phyloP scores from a whole-genome alignment of 1,140 invertebrate species.

The Heliconius hewitsoni region DNA sequence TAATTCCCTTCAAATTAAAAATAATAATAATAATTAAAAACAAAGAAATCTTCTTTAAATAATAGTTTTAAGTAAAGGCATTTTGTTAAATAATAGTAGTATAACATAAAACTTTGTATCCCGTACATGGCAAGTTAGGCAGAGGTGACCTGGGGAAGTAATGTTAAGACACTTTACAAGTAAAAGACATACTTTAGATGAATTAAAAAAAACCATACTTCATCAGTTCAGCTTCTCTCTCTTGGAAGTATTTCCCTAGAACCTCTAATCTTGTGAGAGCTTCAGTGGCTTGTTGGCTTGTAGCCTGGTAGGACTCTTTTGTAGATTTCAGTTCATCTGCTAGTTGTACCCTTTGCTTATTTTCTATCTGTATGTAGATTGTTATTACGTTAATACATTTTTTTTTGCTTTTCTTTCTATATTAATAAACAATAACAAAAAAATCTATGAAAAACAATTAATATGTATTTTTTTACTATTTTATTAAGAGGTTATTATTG shows the following conservation, averaged over 20 bases:
- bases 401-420: too few species aligned
- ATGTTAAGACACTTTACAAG: neutral
- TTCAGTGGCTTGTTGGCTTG: conserved; percentile 90
- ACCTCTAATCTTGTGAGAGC: conserved; percentile 92
- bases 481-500: too few species aligned
- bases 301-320: conserved; percentile 84
- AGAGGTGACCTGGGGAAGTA: too few species aligned
- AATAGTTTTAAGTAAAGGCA: too few species aligned
- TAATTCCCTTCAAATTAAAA: conserved; percentile 82
- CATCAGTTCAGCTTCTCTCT: conserved; percentile 91
- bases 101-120: too few species aligned
- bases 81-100: too few species aligned
- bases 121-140: too few species aligned
- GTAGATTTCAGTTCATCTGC: conserved; percentile 56
- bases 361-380: conserved; percentile 48
- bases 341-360: conserved; percentile 60
- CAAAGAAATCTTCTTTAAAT: neutral
- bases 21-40: neutral
- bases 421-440: too few species aligned
- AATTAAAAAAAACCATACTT: conserved; percentile 82
- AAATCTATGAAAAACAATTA: too few species aligned
- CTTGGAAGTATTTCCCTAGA: conserved; percentile 92
- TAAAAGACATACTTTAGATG: conserved; percentile 84
- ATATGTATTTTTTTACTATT: too few species aligned
- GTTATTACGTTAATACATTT: too few species aligned